Percentiles rank a stretch among this genome's conserved stretches.
phyloP scores from a whole-genome alignment of 2,888 invertebrate species.

The Linnaemya vulpina region DNA sequence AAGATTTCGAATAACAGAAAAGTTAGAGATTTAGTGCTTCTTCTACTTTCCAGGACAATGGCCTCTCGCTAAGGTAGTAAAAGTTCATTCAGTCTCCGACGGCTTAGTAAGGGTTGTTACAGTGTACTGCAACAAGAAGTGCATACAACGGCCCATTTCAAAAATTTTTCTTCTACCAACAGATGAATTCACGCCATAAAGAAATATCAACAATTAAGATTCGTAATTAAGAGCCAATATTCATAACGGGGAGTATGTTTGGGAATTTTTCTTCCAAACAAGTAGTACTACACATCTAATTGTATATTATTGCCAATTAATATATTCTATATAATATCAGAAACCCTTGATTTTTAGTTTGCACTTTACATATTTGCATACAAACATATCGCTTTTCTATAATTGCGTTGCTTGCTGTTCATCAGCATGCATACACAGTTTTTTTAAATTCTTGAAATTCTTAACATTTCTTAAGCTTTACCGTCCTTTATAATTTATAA shows the following conservation, averaged over 20 bases:
- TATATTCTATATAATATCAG: no score
- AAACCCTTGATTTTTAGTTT: no score
- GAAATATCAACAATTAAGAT: neutral
- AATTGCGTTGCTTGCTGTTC: no score
- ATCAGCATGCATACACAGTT: no score
- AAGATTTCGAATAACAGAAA: slow-evolving; percentile 27
- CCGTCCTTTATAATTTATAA: no score
- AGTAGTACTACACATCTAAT: no score
- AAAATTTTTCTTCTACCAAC: neutral
- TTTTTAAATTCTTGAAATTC: no score
- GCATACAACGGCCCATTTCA: neutral
- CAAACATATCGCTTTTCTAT: no score
- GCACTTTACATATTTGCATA: no score
- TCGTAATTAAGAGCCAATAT: neutral
- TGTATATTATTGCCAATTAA: no score
- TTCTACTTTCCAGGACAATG: slow-evolving; percentile 54
- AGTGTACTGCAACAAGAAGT: neutral
- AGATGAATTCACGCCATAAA: neutral
- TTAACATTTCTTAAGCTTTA: no score
- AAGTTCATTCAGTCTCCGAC: slow-evolving; percentile 60
- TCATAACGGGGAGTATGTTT: neutral
- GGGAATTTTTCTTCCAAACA: no score
- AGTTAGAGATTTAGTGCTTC: slow-evolving; percentile 56
- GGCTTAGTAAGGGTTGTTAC: slow-evolving; percentile 56
- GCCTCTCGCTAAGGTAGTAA: slow-evolving; percentile 40